Base-by-base conservation (phyloP, 2,113 vertebrate genomes). In the Eulemur rufifrons region DNA sequence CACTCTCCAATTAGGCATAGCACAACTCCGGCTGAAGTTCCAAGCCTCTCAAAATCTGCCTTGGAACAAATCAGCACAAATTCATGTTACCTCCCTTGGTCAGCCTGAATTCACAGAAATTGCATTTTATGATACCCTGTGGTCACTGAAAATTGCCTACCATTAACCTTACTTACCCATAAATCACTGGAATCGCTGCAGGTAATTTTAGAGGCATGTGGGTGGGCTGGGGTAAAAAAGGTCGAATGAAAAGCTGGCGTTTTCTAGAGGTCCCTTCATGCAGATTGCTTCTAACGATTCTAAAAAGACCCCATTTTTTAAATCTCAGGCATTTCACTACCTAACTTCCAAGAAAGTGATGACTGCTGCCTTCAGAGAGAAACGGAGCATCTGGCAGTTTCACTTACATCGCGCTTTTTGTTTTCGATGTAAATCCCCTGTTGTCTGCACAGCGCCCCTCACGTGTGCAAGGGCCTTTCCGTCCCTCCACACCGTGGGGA, bases 121-220 rank as follows among this genome's bases (percentile, higher is more conserved):
- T 68, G 89, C 86, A 63, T 82, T 95, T 95, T 32, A 90, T 87
- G 92, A 45, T 71, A 61, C 89, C 89, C 96, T 29, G 29, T 50
- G 39, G 96, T 77, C 87, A 69, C 76, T 63, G 96, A 56, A 93
- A 95, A 96, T 96, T 95, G 90, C 89, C 91, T 80, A 8, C 87
- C 81, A 81, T 97, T 94, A 85, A 86, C 81, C 81, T 91, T 50
- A 68, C 80, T 90, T 81, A 37, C 69, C 71, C n/a, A 45, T 78
- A 92, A 92, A 95, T 82, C 87, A 45, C 84, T 73, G 29, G 84
- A 84, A n/a, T 77, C 8, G 8, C 86, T 5, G 27, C 39, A 52
- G 56, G 87, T 85, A 76, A 92, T 92, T 90, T 73, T 39, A 27
- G 87, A 97, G 96, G 69, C 17, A 0, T 0, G 34, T 9, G 23